These are phyloP conservation scores for Zootoca vivipara DNA, from an alignment of 2,113 vertebrate genomes.

Conservation along the genomic window DNA sequence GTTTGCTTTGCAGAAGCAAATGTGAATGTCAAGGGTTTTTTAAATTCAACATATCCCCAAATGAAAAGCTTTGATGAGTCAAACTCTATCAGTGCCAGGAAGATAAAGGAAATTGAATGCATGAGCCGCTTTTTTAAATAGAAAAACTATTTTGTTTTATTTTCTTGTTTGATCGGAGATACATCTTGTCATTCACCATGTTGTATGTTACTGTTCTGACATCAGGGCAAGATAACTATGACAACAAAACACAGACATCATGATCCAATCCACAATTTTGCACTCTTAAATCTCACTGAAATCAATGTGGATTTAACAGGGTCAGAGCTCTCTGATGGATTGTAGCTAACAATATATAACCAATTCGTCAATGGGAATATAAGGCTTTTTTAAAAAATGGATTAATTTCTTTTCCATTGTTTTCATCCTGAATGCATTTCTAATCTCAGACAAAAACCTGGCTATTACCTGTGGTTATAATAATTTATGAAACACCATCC, in stretches of 20 bases:
- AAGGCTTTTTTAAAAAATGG: not conserved
- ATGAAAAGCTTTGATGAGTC: conserved; percentile 13
- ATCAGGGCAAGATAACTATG: not conserved
- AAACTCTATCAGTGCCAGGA: not conserved
- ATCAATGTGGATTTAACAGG: not conserved
- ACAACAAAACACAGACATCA: not conserved
- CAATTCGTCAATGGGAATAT: not conserved
- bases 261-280: not conserved
- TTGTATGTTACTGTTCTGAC: not conserved
- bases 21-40: not conserved
- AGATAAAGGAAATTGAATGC: conserved; percentile 13
- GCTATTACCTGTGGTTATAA: too few relatives aligned
- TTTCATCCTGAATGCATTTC: not conserved
- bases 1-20: not conserved
- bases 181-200: not conserved
- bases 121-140: not conserved
- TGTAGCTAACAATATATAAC: not conserved
- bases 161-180: not conserved
- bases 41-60: not conserved
- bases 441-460: not conserved
- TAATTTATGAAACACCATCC: too few relatives aligned
- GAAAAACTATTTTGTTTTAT: not conserved
- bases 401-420: not conserved
- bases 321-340: not conserved
- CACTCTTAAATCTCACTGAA: not conserved